Base-by-base conservation (phyloP, 1,140 invertebrate species). In the Orchestia grillus region DNA sequence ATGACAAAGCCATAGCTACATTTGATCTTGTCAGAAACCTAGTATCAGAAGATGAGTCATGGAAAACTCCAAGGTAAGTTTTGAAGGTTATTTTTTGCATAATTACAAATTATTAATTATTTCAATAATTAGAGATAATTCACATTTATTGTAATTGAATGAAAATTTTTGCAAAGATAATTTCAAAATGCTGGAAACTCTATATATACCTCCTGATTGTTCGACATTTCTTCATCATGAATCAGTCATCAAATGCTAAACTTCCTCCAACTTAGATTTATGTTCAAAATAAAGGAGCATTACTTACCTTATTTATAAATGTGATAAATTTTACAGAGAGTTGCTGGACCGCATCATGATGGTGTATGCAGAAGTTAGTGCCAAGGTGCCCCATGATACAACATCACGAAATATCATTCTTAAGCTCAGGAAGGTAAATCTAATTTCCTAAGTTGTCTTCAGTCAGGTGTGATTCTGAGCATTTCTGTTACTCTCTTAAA, bases 321-420 rank as follows among this genome's bases (percentile, higher is more conserved):
- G 19, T 6, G 19, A 53, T 77, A 23, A 23, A 77, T 94, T 44
- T 94, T 94, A 19, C 92, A 94, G 92, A 47, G 92, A 94, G 44
- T n/a, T 94, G 43, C 45, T 94, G 44, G 92, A 94, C 92, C 92
- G 92, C 1, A 94, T 94, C 3, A 94, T 94, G 92, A 94, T 19
- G 6, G 44, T 94, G 40, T 94, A 94, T 94, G 92, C 92, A 44
- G 92, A 94, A 94, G 36, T 94, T 45, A 36, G 41, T 45, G 92
- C 92, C 44, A 94, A 94, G 36, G 92, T 94, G 3, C 92, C 92
- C 47, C 44, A 94, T 94, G 92, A 94, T n/a, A 94, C 92, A 44
- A 94, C 92, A 3, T 44, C 92, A 45, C 45, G 92, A 47, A 94
- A 94, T 47, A 45, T 94, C 15, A 47, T 94, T 40, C 92, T 94